Conservation (phyloP, 30 jellyfish, hydroid and myxozoan species). For the Pseudorhiza aurosa region DNA sequence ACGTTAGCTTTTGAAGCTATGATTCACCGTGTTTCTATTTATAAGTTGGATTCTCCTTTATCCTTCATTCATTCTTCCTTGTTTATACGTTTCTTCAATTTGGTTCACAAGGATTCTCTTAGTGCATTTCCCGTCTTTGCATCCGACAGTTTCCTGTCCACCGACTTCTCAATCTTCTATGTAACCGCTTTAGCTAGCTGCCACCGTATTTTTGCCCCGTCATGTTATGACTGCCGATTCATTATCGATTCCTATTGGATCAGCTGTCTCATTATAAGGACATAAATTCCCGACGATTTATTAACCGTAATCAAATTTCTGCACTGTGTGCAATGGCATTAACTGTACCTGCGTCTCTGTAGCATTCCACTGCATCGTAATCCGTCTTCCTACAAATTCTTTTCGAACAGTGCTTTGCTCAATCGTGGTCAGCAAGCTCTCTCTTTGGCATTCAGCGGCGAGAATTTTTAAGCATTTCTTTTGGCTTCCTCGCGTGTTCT, state of each 20-base stretch:
- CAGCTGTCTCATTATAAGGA: slow-evolving; percentile 1
- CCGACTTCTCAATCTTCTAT: background rate
- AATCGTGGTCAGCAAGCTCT: background rate
- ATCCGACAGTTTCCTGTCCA: slow-evolving; percentile 2
- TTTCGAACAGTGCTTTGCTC: background rate
- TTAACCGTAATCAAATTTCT: slow-evolving; percentile 33
- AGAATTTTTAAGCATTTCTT: too few species aligned
- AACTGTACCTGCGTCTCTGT: slow-evolving; percentile 22
- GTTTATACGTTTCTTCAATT: background rate
- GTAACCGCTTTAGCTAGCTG: slow-evolving; percentile 3
- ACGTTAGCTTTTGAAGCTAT: too few species aligned
- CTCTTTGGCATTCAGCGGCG: too few species aligned
- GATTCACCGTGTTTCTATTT: too few species aligned
- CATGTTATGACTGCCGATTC: slow-evolving; percentile 32
- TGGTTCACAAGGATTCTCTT: background rate
- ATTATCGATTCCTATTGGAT: slow-evolving; percentile 26
- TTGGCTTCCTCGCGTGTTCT: too few species aligned
- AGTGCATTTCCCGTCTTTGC: slow-evolving; percentile 1
- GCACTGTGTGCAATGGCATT: slow-evolving; percentile 4
- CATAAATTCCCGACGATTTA: background rate
- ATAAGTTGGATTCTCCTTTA: background rate
- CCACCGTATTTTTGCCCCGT: background rate
- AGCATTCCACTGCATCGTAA: background rate
- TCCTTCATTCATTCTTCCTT: background rate
- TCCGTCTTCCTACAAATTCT: slow-evolving; percentile 2